Conservation (phyloP, 2,888 invertebrate genomes). For the Cheiracanthium punctorium region DNA sequence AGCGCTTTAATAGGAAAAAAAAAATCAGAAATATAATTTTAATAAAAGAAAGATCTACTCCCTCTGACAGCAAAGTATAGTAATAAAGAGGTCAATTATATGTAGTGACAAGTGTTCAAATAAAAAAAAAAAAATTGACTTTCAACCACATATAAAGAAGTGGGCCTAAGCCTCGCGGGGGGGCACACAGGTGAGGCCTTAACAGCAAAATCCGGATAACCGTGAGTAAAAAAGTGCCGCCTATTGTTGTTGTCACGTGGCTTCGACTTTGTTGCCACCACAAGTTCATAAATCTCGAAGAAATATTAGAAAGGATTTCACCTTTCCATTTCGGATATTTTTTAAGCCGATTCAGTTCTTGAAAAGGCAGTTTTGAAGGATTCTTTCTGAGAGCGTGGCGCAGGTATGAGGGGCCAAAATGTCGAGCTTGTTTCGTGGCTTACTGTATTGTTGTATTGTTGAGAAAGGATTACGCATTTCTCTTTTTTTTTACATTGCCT, state of each 20-base stretch:
- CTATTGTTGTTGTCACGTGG: constrained; percentile 31
- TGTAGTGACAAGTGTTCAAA: constrained; percentile 57
- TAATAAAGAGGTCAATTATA: constrained; percentile 66
- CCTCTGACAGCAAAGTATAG: constrained; percentile 21
- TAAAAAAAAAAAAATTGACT: constrained; percentile 39
- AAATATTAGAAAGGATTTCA: constrained; percentile 24
- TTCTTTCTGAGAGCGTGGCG: neutral
- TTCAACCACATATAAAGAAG: constrained; percentile 26
- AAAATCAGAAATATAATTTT: neutral
- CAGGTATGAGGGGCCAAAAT: neutral
- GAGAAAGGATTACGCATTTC: neutral
- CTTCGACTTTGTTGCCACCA: constrained; percentile 38
- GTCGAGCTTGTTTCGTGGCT: constrained; percentile 9
- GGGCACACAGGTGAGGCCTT: constrained; percentile 28
- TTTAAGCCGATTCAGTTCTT: constrained; percentile 15
- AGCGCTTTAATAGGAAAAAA: neutral
- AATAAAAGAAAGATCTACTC: constrained; percentile 5
- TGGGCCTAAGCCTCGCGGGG: constrained; percentile 40
- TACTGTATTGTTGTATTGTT: constrained; percentile 3
- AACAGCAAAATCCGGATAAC: constrained; percentile 5
- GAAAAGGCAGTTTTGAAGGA: neutral
- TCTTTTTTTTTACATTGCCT: neutral
- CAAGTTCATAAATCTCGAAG: constrained; percentile 36
- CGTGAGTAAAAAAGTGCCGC: neutral
- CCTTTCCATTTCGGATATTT: neutral